Conservation (phyloP, 2,113 vertebrate genomes). For the Hemiscyllium ocellatum region DNA sequence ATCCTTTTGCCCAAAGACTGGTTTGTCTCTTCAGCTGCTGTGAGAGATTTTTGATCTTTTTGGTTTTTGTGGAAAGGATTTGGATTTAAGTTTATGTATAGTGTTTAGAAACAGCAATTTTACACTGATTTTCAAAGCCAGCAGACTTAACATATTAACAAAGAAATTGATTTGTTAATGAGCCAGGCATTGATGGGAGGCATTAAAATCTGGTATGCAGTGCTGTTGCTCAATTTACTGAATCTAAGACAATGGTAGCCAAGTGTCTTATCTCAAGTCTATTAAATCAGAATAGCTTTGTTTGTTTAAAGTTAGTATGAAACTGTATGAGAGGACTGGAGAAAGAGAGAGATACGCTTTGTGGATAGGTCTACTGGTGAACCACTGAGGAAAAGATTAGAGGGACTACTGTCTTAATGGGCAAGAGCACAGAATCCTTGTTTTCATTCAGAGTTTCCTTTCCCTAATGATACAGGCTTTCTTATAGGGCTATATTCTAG, state of each 20-base stretch:
- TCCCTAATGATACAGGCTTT: background rate
- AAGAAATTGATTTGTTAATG: background rate
- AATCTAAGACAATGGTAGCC: background rate
- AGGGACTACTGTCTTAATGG: too few relatives aligned
- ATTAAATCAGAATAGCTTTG: background rate
- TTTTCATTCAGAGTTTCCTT: background rate
- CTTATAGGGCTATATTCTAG: background rate
- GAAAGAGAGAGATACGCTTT: background rate
- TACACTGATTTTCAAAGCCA: background rate
- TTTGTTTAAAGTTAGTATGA: background rate
- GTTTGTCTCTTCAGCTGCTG: background rate
- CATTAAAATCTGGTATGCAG: background rate
- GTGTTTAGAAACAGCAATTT: background rate
- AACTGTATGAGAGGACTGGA: background rate
- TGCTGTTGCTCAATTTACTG: background rate
- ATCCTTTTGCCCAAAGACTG: background rate
- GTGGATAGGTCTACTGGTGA: background rate
- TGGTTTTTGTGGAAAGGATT: background rate
- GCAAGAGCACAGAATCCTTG: background rate
- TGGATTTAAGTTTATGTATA: background rate
- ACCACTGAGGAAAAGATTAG: background rate
- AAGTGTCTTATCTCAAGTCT: background rate
- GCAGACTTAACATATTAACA: background rate
- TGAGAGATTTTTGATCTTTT: background rate
- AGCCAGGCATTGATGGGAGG: background rate